phyloP scores from a whole-genome alignment of 2,888 invertebrate genomes.

The Molorchus minor region DNA sequence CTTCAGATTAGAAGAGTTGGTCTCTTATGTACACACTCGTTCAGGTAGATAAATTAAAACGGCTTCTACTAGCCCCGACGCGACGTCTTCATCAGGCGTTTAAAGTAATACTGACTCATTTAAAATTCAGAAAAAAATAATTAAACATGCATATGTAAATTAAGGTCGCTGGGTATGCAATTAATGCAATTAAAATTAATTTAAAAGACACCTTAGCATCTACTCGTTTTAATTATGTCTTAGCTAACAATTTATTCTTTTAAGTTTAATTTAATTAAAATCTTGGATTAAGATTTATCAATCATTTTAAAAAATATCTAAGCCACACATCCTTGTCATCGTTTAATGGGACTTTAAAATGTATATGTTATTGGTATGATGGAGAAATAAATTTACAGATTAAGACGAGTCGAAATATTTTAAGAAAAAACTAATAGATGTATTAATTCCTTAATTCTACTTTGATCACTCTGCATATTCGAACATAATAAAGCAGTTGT shows the following conservation, averaged over 20 bases:
- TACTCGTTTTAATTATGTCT: conserved; percentile 9
- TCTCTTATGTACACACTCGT: conserved; percentile 14
- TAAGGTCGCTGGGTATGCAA: conserved; percentile 42
- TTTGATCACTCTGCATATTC: too few species aligned
- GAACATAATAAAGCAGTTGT: too few species aligned
- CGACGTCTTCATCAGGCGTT: conserved; percentile 21
- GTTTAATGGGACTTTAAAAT: too few species aligned
- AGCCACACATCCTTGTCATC: too few species aligned
- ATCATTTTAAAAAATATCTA: too few species aligned
- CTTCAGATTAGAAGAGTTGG: conserved; percentile 29
- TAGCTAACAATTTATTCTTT: conserved; percentile 2
- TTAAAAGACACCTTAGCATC: conserved; percentile 21
- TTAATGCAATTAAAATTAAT: conserved; percentile 49
- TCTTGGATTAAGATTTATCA: too few species aligned
- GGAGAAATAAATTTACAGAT: too few species aligned
- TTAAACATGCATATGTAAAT: conserved; percentile 47
- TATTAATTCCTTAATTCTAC: too few species aligned
- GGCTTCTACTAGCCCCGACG: conserved; percentile 6
- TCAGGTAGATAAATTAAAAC: conserved; percentile 19
- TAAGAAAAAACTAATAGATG: too few species aligned
- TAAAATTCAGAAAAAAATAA: conserved; percentile 42
- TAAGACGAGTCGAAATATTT: too few species aligned
- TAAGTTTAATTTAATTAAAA: conserved; percentile 7
- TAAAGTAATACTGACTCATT: conserved; percentile 28
- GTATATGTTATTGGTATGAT: too few species aligned